A percentile compares a stretch with the other conserved stretches of the same genome.
phyloP scores from a whole-genome alignment of 2,113 vertebrate genomes.

The Trogon surrucura region DNA sequence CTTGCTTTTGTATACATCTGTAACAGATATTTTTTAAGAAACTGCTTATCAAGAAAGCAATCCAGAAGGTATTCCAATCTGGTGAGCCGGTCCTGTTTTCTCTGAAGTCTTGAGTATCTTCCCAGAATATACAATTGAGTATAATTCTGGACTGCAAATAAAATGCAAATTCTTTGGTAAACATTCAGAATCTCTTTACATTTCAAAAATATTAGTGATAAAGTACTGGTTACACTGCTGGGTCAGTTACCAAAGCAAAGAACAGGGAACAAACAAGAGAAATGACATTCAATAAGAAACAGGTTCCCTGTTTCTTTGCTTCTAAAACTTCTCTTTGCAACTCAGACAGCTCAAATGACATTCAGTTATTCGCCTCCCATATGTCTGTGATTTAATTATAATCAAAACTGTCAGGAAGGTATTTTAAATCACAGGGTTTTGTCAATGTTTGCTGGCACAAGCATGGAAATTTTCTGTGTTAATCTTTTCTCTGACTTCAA shows the following conservation, averaged over 20 bases:
- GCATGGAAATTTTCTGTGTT: constrained; percentile 44
- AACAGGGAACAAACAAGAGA: background rate
- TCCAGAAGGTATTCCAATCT: background rate
- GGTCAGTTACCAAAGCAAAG: background rate
- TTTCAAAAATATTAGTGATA: background rate
- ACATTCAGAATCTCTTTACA: background rate
- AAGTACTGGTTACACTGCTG: background rate
- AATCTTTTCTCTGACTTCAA: constrained; percentile 63
- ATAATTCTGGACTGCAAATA: background rate
- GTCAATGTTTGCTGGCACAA: constrained; percentile 51
- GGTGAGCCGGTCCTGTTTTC: background rate
- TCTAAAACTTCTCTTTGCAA: constrained; percentile 24
- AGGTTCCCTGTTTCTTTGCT: constrained; percentile 8
- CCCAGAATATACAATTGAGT: background rate
- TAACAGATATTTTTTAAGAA: background rate
- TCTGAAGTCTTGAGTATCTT: background rate
- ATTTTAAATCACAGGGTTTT: constrained; percentile 70
- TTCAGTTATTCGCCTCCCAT: constrained; percentile 56
- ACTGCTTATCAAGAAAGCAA: background rate
- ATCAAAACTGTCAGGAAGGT: constrained; percentile 61
- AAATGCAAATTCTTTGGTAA: background rate
- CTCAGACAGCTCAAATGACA: constrained; percentile 50
- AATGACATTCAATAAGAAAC: constrained; percentile 4
- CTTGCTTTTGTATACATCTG: background rate
- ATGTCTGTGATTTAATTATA: constrained; percentile 77